These are phyloP conservation scores for Takifugu bimaculatus DNA, from an alignment of 2,113 vertebrate species.

Conservation along the genomic window DNA sequence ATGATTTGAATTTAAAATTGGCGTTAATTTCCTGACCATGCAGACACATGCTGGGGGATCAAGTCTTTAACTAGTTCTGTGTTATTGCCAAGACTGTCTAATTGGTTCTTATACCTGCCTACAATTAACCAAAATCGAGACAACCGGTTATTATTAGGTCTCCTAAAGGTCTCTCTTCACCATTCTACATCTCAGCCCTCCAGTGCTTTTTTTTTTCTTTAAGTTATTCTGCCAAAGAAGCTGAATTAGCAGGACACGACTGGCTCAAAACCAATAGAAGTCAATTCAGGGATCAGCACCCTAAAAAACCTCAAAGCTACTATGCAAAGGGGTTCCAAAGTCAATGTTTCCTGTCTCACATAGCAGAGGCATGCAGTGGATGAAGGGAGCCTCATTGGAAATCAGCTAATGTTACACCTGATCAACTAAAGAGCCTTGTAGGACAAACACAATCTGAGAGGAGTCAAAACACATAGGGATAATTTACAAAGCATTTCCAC, in stretches of 20 bases:
- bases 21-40: constrained; percentile 68
- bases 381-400: constrained; percentile 40
- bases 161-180: constrained; percentile 11
- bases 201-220: constrained; percentile 1
- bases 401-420: constrained; percentile 63
- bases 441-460: constrained; percentile 61
- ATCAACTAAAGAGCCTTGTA: constrained; percentile 52
- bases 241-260: constrained; percentile 17
- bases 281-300: constrained; percentile 19
- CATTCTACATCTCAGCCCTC: constrained; percentile 9
- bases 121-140: constrained; percentile 28
- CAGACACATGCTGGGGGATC: constrained; percentile 68
- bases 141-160: constrained; percentile 20
- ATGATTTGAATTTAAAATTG: constrained; percentile 39
- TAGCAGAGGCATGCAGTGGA: constrained; percentile 33
- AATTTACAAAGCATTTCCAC: constrained; percentile 52
- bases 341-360: constrained; percentile 38
- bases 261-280: constrained; percentile 1
- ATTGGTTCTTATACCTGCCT: constrained; percentile 26
- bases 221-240: constrained; percentile 28
- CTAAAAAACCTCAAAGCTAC: constrained; percentile 26
- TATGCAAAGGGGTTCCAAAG: constrained; percentile 33
- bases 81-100: constrained; percentile 17
- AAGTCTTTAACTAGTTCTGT: constrained; percentile 39
- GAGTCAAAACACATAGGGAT: constrained; percentile 63